Evolutionary conservation across 2,888 invertebrate species (phyloP), one percentile per base, ranked within the genome.

Genomic region (Ichneumon xanthorius): DNA sequence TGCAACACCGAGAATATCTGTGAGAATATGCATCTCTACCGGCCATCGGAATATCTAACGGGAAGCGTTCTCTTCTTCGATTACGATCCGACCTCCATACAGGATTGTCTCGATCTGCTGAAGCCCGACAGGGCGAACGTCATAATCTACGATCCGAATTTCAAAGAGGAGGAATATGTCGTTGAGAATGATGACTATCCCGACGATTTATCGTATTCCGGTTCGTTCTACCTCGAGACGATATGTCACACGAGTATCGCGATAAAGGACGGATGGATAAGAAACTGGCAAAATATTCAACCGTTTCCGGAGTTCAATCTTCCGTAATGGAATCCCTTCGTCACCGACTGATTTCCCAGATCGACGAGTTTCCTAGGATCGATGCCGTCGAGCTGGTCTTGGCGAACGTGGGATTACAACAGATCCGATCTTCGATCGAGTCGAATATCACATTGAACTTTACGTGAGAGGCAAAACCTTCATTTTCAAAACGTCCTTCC

Each of bases 21-120:
- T 1, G 96, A 96, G 90, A 96, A 96, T 89, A 97, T 97, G 96
- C 97, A 97, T 89, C 95, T 96, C 91, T 98, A 96, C 94, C 96
- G 97, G 0, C 96, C 97, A 0, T 95, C 96, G 89, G 96, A 97
- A 93, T 97, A 96, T 91, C 95, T 98, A 80, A 96, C 96, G 0
- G 98, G 98, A 1, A 95, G 96, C 65, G 95, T 96, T 79, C 94
- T 98, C 0, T 96, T 96, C 92, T 97, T 96, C 90, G 96, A 97
- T 87, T 98, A 96, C 92, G 95, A 97, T 90, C 96, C 96, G 5
- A 94, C 96, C 94, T 94, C 95, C 40, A 96, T 97, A 81, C 92
- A 92, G n/a, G 95, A 95, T 77, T 94, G 96, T 48, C 87, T 96
- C 85, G 94, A 96, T 5, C 93, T 94, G 84, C 94, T 97, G 94